These are phyloP conservation scores for Naja naja DNA, from an alignment of 2,113 vertebrate species.

Conservation along the genomic window DNA sequence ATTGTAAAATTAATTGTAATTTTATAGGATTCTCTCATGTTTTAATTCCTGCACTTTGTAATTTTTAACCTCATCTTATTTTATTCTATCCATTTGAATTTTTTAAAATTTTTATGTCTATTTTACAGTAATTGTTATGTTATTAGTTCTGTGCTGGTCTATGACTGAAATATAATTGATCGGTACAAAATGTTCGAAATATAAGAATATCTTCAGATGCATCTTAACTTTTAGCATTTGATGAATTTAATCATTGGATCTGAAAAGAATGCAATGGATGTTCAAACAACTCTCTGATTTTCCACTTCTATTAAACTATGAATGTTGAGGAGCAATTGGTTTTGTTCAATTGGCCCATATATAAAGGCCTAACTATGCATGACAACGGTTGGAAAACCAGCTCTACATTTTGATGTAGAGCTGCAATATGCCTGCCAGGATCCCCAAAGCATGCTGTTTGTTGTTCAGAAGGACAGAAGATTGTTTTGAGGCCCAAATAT, in stretches of 20 bases:
- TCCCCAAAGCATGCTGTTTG: neutral
- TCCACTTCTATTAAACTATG: neutral
- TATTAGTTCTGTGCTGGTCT: neutral
- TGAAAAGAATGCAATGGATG: neutral
- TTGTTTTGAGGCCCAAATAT: neutral
- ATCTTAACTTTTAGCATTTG: neutral
- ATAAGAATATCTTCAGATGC: neutral
- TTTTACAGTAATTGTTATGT: neutral
- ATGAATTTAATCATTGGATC: neutral
- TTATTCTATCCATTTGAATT: neutral
- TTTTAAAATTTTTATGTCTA: neutral
- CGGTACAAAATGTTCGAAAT: neutral
- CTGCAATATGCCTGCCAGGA: neutral
- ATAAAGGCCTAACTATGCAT: neutral
- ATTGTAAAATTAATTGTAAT: neutral
- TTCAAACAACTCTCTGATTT: neutral
- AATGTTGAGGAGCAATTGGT: neutral
- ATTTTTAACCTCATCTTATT: neutral
- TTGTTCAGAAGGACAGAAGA: neutral
- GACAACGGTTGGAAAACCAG: neutral
- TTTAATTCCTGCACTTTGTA: neutral
- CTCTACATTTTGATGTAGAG: neutral
- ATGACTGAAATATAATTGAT: neutral
- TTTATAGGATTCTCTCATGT: neutral
- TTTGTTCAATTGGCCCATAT: neutral